Conservation (phyloP, 1,140 invertebrate species). For the Augochlora pura region DNA sequence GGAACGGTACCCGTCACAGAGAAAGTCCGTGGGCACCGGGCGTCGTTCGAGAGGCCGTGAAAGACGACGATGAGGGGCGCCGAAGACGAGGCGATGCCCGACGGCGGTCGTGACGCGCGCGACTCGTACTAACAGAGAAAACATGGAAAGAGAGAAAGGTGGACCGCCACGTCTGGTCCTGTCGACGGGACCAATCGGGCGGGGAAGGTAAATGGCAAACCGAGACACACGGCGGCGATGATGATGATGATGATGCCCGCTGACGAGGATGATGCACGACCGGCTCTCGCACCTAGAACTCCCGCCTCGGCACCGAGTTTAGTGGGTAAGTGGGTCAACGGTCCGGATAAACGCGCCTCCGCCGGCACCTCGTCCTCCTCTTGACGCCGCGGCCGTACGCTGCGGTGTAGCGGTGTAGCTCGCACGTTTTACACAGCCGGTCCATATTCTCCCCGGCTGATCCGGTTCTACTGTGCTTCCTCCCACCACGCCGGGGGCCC, state of each 20-base stretch:
- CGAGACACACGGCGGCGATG: constrained; percentile 7
- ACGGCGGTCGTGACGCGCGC: not conserved
- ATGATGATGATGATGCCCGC: constrained; percentile 33
- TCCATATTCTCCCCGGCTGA: not conserved
- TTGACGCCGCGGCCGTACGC: not conserved
- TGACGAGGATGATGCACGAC: constrained; percentile 26
- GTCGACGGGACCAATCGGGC: constrained; percentile 7
- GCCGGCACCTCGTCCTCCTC: not conserved
- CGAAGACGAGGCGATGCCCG: constrained; percentile 1
- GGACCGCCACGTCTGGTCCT: not conserved
- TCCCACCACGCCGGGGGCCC: not conserved
- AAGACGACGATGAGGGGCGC: constrained; percentile 12
- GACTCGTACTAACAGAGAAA: constrained; percentile 8
- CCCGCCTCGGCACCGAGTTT: constrained; percentile 62
- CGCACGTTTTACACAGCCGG: constrained; percentile 14
- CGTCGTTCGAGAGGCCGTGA: constrained; percentile 26
- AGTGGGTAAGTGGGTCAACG: constrained; percentile 78
- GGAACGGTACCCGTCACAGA: constrained; percentile 78
- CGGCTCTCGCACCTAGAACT: constrained; percentile 40
- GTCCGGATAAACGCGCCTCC: constrained; percentile 69
- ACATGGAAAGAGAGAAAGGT: constrained; percentile 46
- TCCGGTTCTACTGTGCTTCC: not conserved
- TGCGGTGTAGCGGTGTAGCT: not conserved
- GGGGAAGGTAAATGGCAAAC: constrained; percentile 42
- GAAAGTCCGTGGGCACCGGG: constrained; percentile 68